Evolutionary conservation across 2,113 vertebrate genomes (phyloP).

Genomic region (Isurus oxyrinchus): DNA sequence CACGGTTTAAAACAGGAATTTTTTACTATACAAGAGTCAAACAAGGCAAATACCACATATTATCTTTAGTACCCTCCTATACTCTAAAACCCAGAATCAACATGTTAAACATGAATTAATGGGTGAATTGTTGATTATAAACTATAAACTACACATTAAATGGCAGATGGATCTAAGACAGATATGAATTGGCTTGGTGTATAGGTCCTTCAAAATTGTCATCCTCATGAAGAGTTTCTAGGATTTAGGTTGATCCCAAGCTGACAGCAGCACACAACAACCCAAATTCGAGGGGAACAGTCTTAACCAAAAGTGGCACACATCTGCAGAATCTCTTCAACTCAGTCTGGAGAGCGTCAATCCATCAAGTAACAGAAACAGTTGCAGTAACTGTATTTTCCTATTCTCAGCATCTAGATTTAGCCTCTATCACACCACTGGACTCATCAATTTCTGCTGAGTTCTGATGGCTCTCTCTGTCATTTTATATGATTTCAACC

Average conservation of each 20-base stretch:
- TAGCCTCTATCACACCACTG: neutral
- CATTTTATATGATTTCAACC: neutral
- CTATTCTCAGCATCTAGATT: neutral
- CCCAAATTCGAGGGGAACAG: neutral
- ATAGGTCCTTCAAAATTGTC: neutral
- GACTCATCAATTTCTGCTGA: no score
- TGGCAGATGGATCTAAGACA: no score
- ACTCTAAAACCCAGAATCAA: neutral
- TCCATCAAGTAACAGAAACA: neutral
- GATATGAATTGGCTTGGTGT: neutral
- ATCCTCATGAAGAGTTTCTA: neutral
- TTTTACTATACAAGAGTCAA: neutral
- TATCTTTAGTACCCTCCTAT: neutral
- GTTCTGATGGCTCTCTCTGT: no score
- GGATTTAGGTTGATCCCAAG: neutral
- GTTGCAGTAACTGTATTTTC: neutral
- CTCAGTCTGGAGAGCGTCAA: no score
- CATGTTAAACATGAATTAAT: neutral
- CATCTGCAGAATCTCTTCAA: neutral
- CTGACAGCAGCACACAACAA: neutral
- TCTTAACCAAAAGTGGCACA: neutral
- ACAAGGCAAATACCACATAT: neutral
- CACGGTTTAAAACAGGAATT: neutral
- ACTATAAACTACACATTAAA: neutral
- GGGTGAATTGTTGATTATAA: neutral